Evolutionary conservation across 1,140 invertebrate species (phyloP).

Genomic region (Copidosoma floridanum): DNA sequence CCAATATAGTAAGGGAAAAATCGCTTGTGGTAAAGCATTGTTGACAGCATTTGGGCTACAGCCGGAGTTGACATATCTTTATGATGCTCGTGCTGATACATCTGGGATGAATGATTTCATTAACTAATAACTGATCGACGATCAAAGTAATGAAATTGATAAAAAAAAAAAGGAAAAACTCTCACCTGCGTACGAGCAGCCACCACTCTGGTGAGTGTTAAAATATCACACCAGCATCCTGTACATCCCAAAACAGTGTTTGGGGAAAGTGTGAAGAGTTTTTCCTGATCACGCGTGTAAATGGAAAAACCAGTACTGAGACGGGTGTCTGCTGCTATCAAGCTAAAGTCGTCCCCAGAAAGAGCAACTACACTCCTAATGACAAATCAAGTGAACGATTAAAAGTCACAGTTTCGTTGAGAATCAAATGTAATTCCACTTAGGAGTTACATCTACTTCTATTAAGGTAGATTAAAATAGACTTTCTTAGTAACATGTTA

Average conservation of each 20-base stretch:
- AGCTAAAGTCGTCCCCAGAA: conserved; percentile 72
- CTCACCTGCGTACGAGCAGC: conserved; percentile 78
- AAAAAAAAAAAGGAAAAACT: neutral
- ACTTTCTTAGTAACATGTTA: too few relatives aligned
- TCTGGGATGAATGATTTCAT: conserved; percentile 59
- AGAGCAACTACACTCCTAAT: conserved; percentile 84
- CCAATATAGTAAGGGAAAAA: conserved; percentile 99
- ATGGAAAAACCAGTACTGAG: conserved; percentile 90
- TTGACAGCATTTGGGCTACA: conserved; percentile 92
- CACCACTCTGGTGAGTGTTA: conserved; percentile 85
- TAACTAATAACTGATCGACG: conserved; percentile 17
- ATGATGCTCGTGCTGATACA: conserved; percentile 94
- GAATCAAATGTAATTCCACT: too few relatives aligned
- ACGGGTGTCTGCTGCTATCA: conserved; percentile 86
- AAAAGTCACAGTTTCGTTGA: too few relatives aligned
- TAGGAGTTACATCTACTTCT: too few relatives aligned
- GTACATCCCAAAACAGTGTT: conserved; percentile 84
- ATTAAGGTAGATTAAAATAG: too few relatives aligned
- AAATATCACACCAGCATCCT: conserved; percentile 97
- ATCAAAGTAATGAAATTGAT: neutral
- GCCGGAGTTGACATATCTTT: conserved; percentile 91
- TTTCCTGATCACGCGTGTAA: conserved; percentile 82
- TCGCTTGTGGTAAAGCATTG: conserved; percentile 92
- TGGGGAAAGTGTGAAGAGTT: conserved; percentile 76
- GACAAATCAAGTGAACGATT: too few relatives aligned